Evolutionary conservation across 2,797 vertebrate species (phyloP).

Genomic region (Mormyrops boulengeri): DNA sequence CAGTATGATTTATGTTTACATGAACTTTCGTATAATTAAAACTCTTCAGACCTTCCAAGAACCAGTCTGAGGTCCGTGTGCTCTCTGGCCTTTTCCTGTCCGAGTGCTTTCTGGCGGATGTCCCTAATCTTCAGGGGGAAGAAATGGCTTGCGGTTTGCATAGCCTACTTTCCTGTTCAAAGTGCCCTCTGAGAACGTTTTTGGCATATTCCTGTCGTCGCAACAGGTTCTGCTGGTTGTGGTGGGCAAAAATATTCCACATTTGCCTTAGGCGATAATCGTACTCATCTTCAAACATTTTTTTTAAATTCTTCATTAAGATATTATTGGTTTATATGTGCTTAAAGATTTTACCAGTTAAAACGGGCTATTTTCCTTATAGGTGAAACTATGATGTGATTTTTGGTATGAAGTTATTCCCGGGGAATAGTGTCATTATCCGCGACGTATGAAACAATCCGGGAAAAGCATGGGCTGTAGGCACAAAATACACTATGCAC

Average conservation of each 20-base stretch:
- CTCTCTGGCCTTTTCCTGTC: not conserved
- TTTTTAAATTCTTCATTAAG: not conserved
- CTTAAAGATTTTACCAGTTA: not conserved
- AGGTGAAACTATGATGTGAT: not conserved
- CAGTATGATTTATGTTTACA: not conserved
- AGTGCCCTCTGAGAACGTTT: not conserved
- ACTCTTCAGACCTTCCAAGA: not conserved
- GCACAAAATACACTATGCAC: not conserved
- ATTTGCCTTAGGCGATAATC: not conserved
- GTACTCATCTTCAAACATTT: no score
- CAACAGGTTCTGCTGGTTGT: not conserved
- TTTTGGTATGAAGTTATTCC: not conserved
- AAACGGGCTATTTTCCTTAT: not conserved
- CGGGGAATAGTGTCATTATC: not conserved
- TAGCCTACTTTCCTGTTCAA: not conserved
- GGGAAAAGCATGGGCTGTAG: not conserved
- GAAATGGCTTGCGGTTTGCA: not conserved
- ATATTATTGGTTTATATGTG: not conserved
- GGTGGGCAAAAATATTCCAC: not conserved
- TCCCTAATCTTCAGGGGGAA: not conserved
- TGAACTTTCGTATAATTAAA: not conserved
- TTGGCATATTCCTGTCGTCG: not conserved
- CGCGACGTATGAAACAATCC: not conserved
- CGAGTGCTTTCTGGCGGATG: not conserved
- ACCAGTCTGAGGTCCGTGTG: not conserved